Percentiles rank a stretch among this genome's conserved stretches.
phyloP scores from a whole-genome alignment of 2,113 vertebrate species.

The Lepidothrix coronata region DNA sequence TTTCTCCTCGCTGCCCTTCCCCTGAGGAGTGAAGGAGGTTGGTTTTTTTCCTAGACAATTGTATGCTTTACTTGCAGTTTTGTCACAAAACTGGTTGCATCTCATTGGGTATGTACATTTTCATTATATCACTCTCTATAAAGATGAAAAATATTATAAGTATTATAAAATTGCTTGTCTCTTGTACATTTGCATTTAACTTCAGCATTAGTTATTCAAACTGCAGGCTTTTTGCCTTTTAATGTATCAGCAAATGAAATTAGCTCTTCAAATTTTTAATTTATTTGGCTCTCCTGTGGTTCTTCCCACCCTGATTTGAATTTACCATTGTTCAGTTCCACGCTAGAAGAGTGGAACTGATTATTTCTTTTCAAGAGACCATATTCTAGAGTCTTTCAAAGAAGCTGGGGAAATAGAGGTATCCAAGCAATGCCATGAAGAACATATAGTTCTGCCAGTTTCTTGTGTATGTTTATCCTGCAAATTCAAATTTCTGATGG shows the following conservation, averaged over 20 bases:
- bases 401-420: neutral
- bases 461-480: neutral
- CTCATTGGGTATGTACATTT: neutral
- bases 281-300: neutral
- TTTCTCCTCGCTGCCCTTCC: neutral
- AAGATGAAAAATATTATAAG: neutral
- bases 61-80: neutral
- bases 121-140: neutral
- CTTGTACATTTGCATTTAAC: neutral
- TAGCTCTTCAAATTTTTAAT: neutral
- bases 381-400: neutral
- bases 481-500: neutral
- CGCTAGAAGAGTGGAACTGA: neutral
- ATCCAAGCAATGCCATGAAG: neutral
- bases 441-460: neutral
- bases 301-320: neutral
- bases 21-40: neutral
- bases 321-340: neutral
- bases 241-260: neutral
- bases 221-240: neutral
- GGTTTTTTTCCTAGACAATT: neutral
- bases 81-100: neutral
- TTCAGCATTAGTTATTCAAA: neutral
- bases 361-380: neutral
- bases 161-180: neutral